Evolutionary conservation across 1,140 invertebrate species (phyloP), one percentile per base, ranked within the genome.

Genomic region (Drosophila rhopaloa): DNA sequence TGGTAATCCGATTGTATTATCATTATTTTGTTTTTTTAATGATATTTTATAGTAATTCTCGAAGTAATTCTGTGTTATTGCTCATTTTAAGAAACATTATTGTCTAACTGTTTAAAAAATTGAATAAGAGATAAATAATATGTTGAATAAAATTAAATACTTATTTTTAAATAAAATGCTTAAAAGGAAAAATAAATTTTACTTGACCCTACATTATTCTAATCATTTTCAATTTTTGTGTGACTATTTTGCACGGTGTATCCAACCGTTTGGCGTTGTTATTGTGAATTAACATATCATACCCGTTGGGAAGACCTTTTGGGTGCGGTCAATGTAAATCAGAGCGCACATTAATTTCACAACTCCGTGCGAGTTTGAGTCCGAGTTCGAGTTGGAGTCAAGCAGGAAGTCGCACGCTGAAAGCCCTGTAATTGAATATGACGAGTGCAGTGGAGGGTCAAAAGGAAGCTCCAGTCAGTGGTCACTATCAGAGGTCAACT

Each of bases 341-440:
- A 89, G 77, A 75, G 80, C 65, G 47, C 72, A 89, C 80, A 88
- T 88, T 88, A 89, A 88, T 88, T 88, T 88, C 76, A 79, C 57
- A 81, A 85, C 77, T 79, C 67, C 56, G 60, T 54, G 37, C 19
- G 61, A 59, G 27, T 24, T 27, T n/a, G 59, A 66, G 60, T 62
- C 4, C 14, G 43, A 66, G 35, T 43, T 13, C 8, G 47, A 32
- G 27, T 32, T 50, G 13, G 8, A 32, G n/a, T 55, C 50, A 38
- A 60, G 48, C 61, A 83, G 84, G 84, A 89, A 89, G 84, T 89
- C 68, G 60, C 81, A 75, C 65, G 77, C 51, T 72, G 77, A 68
- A 72, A 68, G 78, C 73, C 54, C 73, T 89, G 84, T 89, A 89
- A 89, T 84, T 89, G 80, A 89, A 89, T 89, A 89, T 89, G 84